phyloP scores from a whole-genome alignment of 1,140 invertebrate genomes.

The Diprion similis region DNA sequence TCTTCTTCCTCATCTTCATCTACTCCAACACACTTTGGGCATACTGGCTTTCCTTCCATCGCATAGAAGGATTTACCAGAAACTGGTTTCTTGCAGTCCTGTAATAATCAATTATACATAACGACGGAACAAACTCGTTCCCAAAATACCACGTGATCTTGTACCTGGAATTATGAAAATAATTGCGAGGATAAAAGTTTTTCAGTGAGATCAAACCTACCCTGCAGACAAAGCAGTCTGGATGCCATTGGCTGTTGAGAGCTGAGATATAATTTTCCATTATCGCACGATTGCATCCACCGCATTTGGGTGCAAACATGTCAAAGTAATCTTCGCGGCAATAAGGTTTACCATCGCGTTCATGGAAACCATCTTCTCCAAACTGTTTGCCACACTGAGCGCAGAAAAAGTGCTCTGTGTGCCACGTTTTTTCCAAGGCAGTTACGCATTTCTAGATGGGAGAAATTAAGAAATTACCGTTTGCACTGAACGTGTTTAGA shows the following conservation, averaged over 20 bases:
- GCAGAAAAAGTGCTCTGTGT: conserved; percentile 99
- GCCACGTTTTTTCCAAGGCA: conserved; percentile 98
- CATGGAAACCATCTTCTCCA: conserved; percentile 96
- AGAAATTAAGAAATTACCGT: conserved; percentile 28
- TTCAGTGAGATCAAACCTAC: conserved; percentile 69
- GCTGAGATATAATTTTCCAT: conserved; percentile 99
- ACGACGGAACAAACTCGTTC: neutral
- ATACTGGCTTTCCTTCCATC: conserved; percentile 91
- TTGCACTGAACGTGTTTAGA: neutral
- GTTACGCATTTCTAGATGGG: conserved; percentile 95
- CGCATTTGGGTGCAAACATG: conserved; percentile 99
- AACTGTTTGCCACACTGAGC: conserved; percentile 97
- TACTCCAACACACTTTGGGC: conserved; percentile 87
- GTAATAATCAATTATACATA: conserved; percentile 43
- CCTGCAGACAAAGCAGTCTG: conserved; percentile 99
- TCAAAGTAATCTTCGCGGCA: conserved; percentile 96
- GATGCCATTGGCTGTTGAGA: conserved; percentile 98
- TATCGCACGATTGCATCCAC: conserved; percentile 94
- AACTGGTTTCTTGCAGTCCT: conserved; percentile 93
- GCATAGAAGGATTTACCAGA: conserved; percentile 95
- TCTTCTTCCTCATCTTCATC: conserved; percentile 83
- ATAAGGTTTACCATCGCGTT: conserved; percentile 92
- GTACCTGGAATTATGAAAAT: neutral
- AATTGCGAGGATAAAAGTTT: neutral
- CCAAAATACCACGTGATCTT: neutral